Percentiles rank a stretch among this genome's conserved stretches.
Conservation (phyloP, 1,140 invertebrate species). For the Aphelenchoides besseyi region DNA sequence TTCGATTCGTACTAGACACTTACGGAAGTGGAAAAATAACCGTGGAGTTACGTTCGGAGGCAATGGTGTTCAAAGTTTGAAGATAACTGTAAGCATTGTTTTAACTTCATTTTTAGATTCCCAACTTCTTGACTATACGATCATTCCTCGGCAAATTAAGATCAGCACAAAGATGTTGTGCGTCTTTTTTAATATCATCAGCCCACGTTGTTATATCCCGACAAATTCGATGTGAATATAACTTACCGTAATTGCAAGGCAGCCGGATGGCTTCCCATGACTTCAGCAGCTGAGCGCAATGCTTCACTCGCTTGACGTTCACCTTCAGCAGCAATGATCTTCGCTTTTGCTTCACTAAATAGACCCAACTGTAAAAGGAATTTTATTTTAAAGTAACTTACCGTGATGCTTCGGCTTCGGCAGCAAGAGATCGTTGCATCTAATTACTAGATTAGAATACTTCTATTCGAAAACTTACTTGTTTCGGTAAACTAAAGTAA, state of each 20-base stretch:
- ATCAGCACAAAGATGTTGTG: too few species aligned
- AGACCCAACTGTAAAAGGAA: slow-evolving; percentile 2
- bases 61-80: slow-evolving; percentile 63
- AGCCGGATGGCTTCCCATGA: slow-evolving; percentile 72
- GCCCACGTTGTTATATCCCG: neutral
- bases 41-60: slow-evolving; percentile 64
- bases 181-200: neutral
- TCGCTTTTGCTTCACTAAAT: slow-evolving; percentile 45
- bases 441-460: slow-evolving; percentile 64
- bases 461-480: slow-evolving; percentile 64
- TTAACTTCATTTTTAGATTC: too few species aligned
- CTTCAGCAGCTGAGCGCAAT: slow-evolving; percentile 63
- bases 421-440: slow-evolving; percentile 65
- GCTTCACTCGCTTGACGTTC: slow-evolving; percentile 63
- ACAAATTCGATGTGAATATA: slow-evolving; percentile 62
- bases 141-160: too few species aligned
- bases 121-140: too few species aligned
- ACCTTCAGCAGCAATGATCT: slow-evolving; percentile 65
- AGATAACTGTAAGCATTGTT: too few species aligned
- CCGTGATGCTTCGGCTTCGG: slow-evolving; percentile 63
- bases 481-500: slow-evolving; percentile 64
- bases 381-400: slow-evolving; percentile 51
- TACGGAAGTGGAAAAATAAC: slow-evolving; percentile 63
- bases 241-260: slow-evolving; percentile 76
- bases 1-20: too few species aligned